A percentile compares a stretch with the other conserved stretches of the same genome.
These are phyloP conservation scores for Girardia tigrina DNA, from an alignment of 2,888 invertebrate genomes.

Conservation along the genomic window DNA sequence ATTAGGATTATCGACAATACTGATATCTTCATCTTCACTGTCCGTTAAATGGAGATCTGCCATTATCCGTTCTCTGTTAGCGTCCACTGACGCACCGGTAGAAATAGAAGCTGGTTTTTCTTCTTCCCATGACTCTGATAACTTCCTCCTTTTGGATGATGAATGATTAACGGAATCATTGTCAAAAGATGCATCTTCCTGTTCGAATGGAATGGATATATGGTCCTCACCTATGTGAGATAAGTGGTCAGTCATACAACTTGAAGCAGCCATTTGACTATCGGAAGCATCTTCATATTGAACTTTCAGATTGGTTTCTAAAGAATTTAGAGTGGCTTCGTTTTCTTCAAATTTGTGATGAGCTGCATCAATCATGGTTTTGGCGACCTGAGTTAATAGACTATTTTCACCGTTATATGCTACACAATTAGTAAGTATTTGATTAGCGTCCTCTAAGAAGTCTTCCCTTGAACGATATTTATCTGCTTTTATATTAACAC, in stretches of 20 bases:
- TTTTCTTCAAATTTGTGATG: conserved; percentile 48
- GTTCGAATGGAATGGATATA: neutral
- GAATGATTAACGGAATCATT: neutral
- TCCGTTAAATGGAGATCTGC: conserved; percentile 8
- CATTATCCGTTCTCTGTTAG: conserved; percentile 14
- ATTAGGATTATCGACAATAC: neutral
- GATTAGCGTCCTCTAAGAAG: conserved; percentile 72
- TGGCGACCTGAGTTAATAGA: conserved; percentile 71
- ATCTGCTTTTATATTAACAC: conserved; percentile 56
- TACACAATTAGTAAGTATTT: conserved; percentile 72
- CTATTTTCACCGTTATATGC: conserved; percentile 80
- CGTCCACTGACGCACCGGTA: neutral
- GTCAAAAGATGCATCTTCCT: neutral
- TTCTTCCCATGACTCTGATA: conserved; percentile 8
- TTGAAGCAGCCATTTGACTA: neutral
- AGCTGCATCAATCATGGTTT: conserved; percentile 63
- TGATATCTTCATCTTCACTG: conserved; percentile 7
- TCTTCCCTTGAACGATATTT: conserved; percentile 77
- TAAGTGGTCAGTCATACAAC: conserved; percentile 12
- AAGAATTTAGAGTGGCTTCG: conserved; percentile 32
- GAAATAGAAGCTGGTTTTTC: conserved; percentile 4
- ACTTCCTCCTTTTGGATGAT: neutral
- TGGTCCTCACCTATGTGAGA: conserved; percentile 14
- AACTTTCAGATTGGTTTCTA: conserved; percentile 4
- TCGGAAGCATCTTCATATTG: conserved; percentile 12